Evolutionary conservation across 2,113 vertebrate genomes (phyloP).

Genomic region (Grammomys dolichurus): DNA sequence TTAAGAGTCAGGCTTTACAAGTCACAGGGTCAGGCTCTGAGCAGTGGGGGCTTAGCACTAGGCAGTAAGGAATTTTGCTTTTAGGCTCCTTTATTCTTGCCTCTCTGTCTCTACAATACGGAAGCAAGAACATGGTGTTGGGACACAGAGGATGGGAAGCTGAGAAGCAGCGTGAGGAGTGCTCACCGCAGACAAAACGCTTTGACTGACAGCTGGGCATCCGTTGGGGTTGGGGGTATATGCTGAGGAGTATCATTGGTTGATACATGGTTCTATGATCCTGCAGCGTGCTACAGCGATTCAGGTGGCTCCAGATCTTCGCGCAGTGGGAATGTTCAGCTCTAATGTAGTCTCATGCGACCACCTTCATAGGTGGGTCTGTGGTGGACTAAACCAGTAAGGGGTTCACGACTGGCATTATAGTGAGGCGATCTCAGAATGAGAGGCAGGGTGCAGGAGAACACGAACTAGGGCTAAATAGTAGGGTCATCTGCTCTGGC

Average conservation of each 20-base stretch:
- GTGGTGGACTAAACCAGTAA: no score
- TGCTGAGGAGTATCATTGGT: no score
- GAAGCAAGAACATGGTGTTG: neutral
- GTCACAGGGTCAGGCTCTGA: neutral
- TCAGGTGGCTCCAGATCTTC: neutral
- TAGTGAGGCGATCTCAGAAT: neutral
- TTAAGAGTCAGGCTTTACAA: neutral
- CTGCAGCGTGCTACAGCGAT: neutral
- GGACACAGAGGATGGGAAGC: neutral
- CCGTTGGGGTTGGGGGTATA: neutral
- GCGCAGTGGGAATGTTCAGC: neutral
- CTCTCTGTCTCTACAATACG: neutral
- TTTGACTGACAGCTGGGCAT: neutral
- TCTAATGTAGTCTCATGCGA: neutral
- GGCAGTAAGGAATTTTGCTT: neutral
- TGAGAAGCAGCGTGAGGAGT: neutral
- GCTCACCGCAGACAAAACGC: neutral
- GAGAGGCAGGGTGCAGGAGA: neutral
- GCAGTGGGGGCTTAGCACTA: neutral
- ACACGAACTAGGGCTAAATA: no score
- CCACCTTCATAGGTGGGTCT: neutral
- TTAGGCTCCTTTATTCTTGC: neutral
- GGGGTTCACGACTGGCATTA: neutral
- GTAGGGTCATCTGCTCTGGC: neutral
- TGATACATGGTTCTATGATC: neutral